Evolutionary conservation across 2,888 invertebrate genomes (phyloP), one percentile per base, ranked within the genome.

Genomic region (Drosophila leonis): DNA sequence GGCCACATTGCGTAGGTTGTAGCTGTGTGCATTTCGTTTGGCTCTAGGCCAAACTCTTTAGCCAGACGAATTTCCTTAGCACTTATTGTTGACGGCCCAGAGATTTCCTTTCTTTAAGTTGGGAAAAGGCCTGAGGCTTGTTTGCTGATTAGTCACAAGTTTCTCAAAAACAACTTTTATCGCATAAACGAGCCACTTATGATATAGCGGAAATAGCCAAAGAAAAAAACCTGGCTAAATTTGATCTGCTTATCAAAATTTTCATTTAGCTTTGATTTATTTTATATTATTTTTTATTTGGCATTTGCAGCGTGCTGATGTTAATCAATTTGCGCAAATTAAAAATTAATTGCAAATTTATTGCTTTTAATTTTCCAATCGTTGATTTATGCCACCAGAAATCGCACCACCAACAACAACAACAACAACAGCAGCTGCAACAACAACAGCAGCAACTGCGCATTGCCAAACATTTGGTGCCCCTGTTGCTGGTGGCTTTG

Each of bases 281-380:
- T 85, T 68, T 49, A 51, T 62, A 63, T 68, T 56, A 79, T 65
- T 81, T 71, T 74, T 72, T 72, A 74, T 73, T 67, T 83, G 79
- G 76, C 85, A 54, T 73, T 79, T 73, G 65, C 69, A 60, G 67
- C 75, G 64, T 80, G 65, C 78, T 83, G 83, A 87, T 87, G 82
- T 55, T 88, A 77, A 83, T 88, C 83, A 82, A 83, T 88, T 83
- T 84, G 80, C 79, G 83, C 91, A 91, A 90, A 90, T 90, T 90
- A 88, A 90, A 90, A 90, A 83, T 91, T 90, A 90, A 90, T 90
- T 91, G 90, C 80, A 83, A 90, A 91, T 90, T 91, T 90, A 90
- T 90, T 78, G 88, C 90, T 84, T 90, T 91, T 91, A 90, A 90
- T 90, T 90, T 91, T 87, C 83, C 85, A 88, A 82, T 78, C 79